Evolutionary conservation across 2,113 vertebrate species (phyloP).

Genomic region (Lota lota): DNA sequence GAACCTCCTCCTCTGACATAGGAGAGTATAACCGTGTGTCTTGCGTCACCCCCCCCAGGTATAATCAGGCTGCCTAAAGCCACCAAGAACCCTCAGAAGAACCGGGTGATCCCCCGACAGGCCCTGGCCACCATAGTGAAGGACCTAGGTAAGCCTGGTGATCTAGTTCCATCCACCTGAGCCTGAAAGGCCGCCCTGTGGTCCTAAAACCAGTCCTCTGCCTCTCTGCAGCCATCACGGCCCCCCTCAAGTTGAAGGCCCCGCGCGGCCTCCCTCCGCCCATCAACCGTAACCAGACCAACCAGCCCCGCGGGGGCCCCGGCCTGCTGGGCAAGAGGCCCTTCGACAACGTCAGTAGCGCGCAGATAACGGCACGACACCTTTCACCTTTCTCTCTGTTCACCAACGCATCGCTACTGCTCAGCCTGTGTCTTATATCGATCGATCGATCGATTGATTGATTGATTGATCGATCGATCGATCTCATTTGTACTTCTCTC

Average conservation of each 20-base stretch:
- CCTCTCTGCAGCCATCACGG: conserved; percentile 77
- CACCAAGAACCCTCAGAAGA: conserved; percentile 82
- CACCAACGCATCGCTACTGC: not conserved
- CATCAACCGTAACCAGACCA: conserved; percentile 89
- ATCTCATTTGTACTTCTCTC: no score
- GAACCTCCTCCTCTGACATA: not conserved
- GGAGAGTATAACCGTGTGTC: no score
- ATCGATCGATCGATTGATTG: no score
- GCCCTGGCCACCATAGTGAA: conserved; percentile 85
- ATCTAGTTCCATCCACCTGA: not conserved
- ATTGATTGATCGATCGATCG: no score
- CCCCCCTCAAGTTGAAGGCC: conserved; percentile 87
- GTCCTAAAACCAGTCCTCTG: not conserved
- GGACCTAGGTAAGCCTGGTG: conserved; percentile 79
- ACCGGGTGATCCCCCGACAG: conserved; percentile 78
- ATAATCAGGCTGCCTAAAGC: conserved; percentile 90
- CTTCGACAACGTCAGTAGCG: conserved; percentile 79
- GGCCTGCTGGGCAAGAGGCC: conserved; percentile 84
- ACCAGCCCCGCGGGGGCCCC: conserved; percentile 79
- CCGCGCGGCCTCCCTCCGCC: conserved; percentile 86
- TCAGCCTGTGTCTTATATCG: not conserved
- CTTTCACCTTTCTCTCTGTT: not conserved
- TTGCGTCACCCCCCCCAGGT: conserved; percentile 63
- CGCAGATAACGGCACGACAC: not conserved
- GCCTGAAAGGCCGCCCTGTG: not conserved